A percentile compares a stretch with the other conserved stretches of the same genome.
Conservation (phyloP, 2,888 invertebrate species). For the Dasysyrphus tricinctus region DNA sequence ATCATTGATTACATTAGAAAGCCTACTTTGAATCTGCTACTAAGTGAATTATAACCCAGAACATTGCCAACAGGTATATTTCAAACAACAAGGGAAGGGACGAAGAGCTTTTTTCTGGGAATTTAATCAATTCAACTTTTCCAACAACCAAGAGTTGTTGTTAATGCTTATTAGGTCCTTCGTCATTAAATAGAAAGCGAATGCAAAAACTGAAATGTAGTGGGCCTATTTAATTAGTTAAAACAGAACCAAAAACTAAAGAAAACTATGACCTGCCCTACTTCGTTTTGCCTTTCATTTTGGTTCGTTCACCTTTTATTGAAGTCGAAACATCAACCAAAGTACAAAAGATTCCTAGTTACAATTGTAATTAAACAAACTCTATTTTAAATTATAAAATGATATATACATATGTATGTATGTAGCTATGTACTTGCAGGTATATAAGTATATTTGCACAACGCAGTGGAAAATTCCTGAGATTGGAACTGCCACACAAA, state of each 20-base stretch:
- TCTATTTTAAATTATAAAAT: conserved; percentile 46
- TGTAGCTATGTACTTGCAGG: not conserved
- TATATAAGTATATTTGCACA: not conserved
- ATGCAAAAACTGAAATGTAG: conserved; percentile 4
- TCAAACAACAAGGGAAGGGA: not conserved
- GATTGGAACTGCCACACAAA: conserved; percentile 5
- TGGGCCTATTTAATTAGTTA: conserved; percentile 17
- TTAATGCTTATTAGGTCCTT: conserved; percentile 16
- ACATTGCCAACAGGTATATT: conserved; percentile 32
- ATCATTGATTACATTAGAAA: conserved; percentile 30
- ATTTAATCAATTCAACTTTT: conserved; percentile 30
- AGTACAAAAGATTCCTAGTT: conserved; percentile 19
- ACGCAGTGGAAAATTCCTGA: conserved; percentile 38
- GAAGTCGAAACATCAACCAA: conserved; percentile 43
- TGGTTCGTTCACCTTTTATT: conserved; percentile 49
- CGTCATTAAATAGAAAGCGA: conserved; percentile 22
- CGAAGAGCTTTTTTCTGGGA: not conserved
- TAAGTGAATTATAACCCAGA: conserved; percentile 47
- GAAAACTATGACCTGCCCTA: not conserved
- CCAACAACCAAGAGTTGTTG: not conserved
- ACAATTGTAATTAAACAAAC: conserved; percentile 65
- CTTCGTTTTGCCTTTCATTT: conserved; percentile 15
- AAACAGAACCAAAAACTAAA: not conserved
- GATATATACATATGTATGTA: too few relatives aligned
- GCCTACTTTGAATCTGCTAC: conserved; percentile 6